Evolutionary conservation across 2,113 vertebrate species (phyloP).

Genomic region (Garra rufa): DNA sequence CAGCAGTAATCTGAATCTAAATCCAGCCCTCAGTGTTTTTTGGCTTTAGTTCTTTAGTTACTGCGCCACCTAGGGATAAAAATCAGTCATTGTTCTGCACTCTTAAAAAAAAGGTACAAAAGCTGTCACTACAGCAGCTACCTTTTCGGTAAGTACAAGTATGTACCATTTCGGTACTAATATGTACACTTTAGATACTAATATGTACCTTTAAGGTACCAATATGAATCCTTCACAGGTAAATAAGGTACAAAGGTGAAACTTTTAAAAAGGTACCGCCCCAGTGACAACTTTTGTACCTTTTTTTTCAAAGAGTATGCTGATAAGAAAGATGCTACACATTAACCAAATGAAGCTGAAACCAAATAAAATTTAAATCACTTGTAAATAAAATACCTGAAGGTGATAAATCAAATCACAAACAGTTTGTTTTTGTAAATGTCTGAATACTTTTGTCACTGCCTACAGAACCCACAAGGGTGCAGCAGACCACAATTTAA

Average conservation of each 20-base stretch:
- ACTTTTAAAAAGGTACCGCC: neutral
- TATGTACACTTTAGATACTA: too few species aligned
- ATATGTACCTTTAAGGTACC: too few species aligned
- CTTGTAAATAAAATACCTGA: neutral
- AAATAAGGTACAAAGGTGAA: neutral
- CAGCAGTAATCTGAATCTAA: neutral
- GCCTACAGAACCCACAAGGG: conserved; percentile 4
- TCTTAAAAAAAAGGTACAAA: neutral
- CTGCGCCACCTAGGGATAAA: conserved; percentile 20
- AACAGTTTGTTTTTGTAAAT: neutral
- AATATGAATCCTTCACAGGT: too few species aligned
- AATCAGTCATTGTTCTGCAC: neutral
- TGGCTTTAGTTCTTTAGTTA: neutral
- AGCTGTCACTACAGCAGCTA: neutral
- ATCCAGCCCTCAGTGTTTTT: neutral
- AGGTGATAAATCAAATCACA: neutral
- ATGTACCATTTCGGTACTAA: too few species aligned
- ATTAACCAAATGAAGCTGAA: neutral
- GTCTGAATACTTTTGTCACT: neutral
- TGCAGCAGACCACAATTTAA: conserved; percentile 43
- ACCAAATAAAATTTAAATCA: neutral
- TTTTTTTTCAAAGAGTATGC: neutral
- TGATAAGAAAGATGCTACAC: neutral
- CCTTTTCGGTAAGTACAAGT: neutral
- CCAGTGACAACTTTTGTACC: neutral